Base-by-base conservation (phyloP, 2,113 vertebrate species). In the Nanger granti region DNA sequence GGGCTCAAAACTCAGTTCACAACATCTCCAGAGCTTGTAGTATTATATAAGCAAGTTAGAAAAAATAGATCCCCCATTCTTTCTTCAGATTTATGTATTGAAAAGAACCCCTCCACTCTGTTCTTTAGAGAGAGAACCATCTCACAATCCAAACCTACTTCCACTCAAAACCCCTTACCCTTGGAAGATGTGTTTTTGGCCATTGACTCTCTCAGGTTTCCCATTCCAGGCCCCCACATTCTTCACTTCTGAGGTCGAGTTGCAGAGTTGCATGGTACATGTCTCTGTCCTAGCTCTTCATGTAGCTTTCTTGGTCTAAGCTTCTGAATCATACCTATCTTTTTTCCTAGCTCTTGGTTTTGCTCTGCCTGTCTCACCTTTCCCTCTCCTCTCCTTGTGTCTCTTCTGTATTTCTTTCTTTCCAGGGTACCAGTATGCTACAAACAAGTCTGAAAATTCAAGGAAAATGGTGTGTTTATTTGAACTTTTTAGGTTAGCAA, bases 371-470 rank as follows among this genome's bases (percentile, higher is more conserved):
- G 28, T 52, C 20, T 62, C 3, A 0, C 31, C 9, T 22, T 31
- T 11, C 8, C 2, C 8, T 26, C 37, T 17, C 2, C 8, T 28
- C 54, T 2, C 26, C 31, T 26, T n/a, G 34, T 20, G 29, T 4
- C 28, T 69, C 29, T 41, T 24, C 18, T 73, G 9, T 37, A 73
- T 24, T 22, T 52, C 41, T 79, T 44, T 88, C 13, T 57, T 91
- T 83, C 62, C 28, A 64, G 17, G 18, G 24, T 59, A 26, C 49
- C 28, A 94, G 12, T 76, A 44, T 29, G 64, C 54, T 89, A 91
- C 2, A 52, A 52, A 69, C 88, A 89, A 64, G 31, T 5, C 37
- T 87, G 13, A 84, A 89, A 90, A 89, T 64, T 73, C 6, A 60
- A 93, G 14, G 2, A 41, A 83, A 83, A 80, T 12, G 41, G 24